Evolutionary conservation across 2,888 invertebrate species (phyloP).

Genomic region (Furcula furcula): DNA sequence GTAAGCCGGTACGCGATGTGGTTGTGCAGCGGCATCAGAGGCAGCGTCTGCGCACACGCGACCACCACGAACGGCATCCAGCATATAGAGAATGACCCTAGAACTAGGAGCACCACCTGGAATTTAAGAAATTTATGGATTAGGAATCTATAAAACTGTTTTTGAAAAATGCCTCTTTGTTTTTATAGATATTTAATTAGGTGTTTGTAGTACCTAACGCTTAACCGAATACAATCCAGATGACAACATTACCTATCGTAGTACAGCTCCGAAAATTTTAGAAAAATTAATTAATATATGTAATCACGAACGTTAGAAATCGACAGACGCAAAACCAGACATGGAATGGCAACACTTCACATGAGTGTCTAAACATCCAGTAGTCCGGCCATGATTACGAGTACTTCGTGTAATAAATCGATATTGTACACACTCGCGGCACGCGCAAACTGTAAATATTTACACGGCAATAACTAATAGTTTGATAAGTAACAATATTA

Average conservation of each 20-base stretch:
- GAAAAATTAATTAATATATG: too few species aligned
- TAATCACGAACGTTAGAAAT: too few species aligned
- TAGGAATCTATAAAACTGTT: too few species aligned
- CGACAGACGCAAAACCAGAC: too few species aligned
- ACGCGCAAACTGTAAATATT: not conserved
- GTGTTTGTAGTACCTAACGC: too few species aligned
- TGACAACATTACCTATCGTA: too few species aligned
- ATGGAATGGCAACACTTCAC: too few species aligned
- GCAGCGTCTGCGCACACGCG: constrained; percentile 82
- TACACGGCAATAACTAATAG: not conserved
- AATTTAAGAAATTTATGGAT: constrained; percentile 39
- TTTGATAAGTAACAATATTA: not conserved
- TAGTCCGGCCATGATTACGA: not conserved
- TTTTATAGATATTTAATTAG: too few species aligned
- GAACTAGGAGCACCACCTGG: constrained; percentile 88
- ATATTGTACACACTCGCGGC: not conserved
- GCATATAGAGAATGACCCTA: constrained; percentile 90
- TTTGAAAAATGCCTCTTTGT: too few species aligned
- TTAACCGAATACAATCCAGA: too few species aligned
- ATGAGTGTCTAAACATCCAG: not conserved
- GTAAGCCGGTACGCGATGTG: constrained; percentile 83
- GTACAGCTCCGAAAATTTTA: too few species aligned
- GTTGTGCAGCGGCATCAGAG: constrained; percentile 73
- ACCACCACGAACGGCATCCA: constrained; percentile 91
- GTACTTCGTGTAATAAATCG: not conserved